Conservation (phyloP, 2,113 vertebrate species). For the Turdus rufiventris region DNA sequence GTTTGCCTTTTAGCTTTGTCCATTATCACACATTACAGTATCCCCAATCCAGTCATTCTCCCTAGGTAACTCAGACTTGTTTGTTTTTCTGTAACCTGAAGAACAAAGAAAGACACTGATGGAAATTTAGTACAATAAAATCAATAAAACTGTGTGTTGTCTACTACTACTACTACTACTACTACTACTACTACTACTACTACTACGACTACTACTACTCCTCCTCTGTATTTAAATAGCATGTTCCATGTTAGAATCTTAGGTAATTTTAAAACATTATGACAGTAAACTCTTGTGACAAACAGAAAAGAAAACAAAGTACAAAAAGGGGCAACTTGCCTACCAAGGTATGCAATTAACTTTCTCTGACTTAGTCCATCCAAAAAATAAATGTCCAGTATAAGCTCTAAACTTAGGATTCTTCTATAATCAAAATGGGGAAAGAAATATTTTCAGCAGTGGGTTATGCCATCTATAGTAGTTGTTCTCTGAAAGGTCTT, state of each 20-base stretch:
- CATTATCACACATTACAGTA: neutral
- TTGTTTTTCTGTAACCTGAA: neutral
- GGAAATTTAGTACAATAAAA: neutral
- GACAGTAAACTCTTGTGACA: neutral
- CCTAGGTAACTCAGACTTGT: neutral
- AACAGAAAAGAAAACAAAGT: neutral
- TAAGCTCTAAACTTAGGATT: neutral
- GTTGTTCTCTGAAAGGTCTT: neutral
- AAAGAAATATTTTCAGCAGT: neutral
- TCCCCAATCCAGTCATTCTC: neutral
- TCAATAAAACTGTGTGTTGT: neutral
- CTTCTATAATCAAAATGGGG: neutral
- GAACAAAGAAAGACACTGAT: neutral
- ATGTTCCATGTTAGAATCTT: neutral
- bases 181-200: too few species aligned
- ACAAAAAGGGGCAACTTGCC: neutral
- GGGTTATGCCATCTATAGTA: neutral
- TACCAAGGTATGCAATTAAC: fast-evolving
- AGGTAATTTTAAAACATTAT: neutral
- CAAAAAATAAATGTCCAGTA: neutral
- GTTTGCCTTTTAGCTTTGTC: neutral
- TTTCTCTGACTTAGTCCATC: neutral
- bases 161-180: neutral
- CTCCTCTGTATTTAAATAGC: neutral
- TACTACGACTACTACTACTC: too few species aligned